Evolutionary conservation across 2,888 invertebrate genomes (phyloP), one percentile per base, ranked within the genome.

Genomic region (Pimpla rufipes): DNA sequence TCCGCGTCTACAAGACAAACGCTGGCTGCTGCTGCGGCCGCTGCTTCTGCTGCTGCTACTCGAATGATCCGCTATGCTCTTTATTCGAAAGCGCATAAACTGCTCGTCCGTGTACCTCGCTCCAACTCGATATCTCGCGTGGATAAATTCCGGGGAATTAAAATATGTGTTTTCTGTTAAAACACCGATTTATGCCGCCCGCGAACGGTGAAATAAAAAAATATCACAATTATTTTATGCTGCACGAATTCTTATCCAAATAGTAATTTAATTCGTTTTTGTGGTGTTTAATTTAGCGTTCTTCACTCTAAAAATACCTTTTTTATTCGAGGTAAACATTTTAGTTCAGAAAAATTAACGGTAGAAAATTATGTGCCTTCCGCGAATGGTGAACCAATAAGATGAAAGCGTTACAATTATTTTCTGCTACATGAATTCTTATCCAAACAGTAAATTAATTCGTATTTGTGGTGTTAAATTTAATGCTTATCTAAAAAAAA

Each of bases 51-150:
- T 29, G 2, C 29, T 29, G 16, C 35, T 35, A 7, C 35, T 16
- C 59, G 59, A 29, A 57, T n/a, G 35, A 59, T 35, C n/a, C 59
- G 7, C 35, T 59, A 29, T 29, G n/a, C 35, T 59, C 59, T 29
- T 59, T 13, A 37, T 62, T 37, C 62, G 2, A 23, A 45, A 45
- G 21, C 66, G 66, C n/a, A 45, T 45, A 45, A 45, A 21, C 21
- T 16, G n/a, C n/a, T 37, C 40, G 18, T 11, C 7, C n/a, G n/a
- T 11, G 4, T 2, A 62, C 10, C 37, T 37, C 29, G n/a, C 37
- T 11, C 18, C 13, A 18, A 62, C 40, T 37, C 18, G 16, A 40
- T 62, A 37, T 62, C 37, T 37, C 59, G 6, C 4, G 7, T 37
- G 37, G 6, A 37, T 37, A n/a, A 62, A 18, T 16, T 1, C n/a